Conservation (phyloP, 2,113 vertebrate species). For the Epinephelus lanceolatus region DNA sequence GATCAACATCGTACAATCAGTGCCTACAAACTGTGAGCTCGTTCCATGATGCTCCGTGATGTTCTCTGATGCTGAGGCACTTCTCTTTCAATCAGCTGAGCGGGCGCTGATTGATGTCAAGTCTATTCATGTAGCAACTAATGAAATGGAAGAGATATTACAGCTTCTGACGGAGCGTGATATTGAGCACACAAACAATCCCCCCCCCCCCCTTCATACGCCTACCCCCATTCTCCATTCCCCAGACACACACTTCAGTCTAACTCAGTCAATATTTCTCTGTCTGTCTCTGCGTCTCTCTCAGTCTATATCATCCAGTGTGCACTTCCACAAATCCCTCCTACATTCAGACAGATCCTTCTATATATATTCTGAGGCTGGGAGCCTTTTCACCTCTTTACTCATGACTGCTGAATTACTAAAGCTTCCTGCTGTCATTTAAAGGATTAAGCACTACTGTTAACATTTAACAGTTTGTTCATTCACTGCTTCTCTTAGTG, state of each 20-base stretch:
- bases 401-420: conserved; percentile 7
- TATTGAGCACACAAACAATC: conserved; percentile 69
- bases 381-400: conserved; percentile 9
- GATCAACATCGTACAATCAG: conserved; percentile 32
- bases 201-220: conserved; percentile 9
- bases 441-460: background rate
- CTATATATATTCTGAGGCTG: conserved; percentile 21
- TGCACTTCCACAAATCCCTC: conserved; percentile 32
- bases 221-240: conserved; percentile 51
- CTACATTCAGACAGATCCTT: conserved; percentile 37
- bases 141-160: conserved; percentile 81
- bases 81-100: conserved; percentile 69
- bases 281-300: conserved; percentile 30
- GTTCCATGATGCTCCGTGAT: conserved; percentile 41
- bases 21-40: conserved; percentile 28
- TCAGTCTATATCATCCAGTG: conserved; percentile 30
- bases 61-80: conserved; percentile 57
- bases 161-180: conserved; percentile 68
- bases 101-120: conserved; percentile 69
- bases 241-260: conserved; percentile 47
- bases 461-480: conserved; percentile 9
- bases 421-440: conserved; percentile 7
- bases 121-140: conserved; percentile 72
- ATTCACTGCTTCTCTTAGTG: background rate
- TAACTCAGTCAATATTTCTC: conserved; percentile 62